Evolutionary conservation across 2,888 invertebrate genomes (phyloP), one percentile per base, ranked within the genome.

Genomic region (Agrotis exclamationis): DNA sequence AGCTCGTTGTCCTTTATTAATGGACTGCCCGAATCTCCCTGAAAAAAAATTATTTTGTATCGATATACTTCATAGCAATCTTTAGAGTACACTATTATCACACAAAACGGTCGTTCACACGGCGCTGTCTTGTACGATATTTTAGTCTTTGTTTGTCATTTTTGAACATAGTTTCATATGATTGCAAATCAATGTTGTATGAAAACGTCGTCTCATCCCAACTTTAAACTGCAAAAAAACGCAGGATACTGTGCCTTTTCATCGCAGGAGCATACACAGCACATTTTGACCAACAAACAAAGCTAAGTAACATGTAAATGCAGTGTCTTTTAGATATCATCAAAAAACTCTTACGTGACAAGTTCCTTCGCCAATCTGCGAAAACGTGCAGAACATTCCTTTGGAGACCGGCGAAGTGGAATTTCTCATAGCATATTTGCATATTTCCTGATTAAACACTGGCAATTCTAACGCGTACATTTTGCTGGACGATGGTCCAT

Each of bases 21-120:
- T 22, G 96, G 96, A 62, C 95, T 93, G 13, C 96, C 96, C 7
- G 96, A 96, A 86, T 96, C 96, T 48, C 96, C 96, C 96, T 96
- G 88, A 44, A 92, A 91, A 84, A 39, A 72, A 24, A 24, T n/a
- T n/a, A n/a, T n/a, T 4, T 39, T 2, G 1, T 14, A 44, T 47
- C n/a, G 14, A 9, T 14, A 16, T 4, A 16, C 22, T 3, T 13
- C 22, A 45, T 0, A 1, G 11, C 9, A 16, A 51, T 24, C 14
- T 48, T 24, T 3, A 4, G 28, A 28, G 24, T 28, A 4, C 7
- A 24, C 9, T 28, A 33, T 11, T 6, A 33, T 33, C 54, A n/a
- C 5, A 33, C n/a, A 56, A 56, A 33, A 6, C n/a, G 56, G 33
- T 13, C 13, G n/a, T 33, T 56, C n/a, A 56, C 33, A 56, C 28